Conservation (phyloP, 1,140 invertebrate genomes). For the Bombus balteatus region DNA sequence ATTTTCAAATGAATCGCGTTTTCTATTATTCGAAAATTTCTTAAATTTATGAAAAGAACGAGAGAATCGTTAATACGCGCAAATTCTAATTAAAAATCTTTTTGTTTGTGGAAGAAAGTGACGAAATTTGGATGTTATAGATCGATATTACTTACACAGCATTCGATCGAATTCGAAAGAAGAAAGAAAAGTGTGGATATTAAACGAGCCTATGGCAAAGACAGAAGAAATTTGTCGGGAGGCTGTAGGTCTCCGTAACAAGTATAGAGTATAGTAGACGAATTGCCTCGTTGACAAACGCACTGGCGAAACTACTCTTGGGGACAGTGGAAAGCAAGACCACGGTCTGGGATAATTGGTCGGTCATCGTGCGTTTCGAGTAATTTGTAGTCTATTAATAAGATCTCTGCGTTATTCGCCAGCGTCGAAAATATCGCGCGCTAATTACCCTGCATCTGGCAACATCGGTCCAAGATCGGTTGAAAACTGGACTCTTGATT, state of each 20-base stretch:
- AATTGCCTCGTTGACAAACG: constrained; percentile 29
- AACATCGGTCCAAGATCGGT: constrained; percentile 1
- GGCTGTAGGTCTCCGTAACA: background rate
- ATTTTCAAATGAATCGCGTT: too few relatives aligned
- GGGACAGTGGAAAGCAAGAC: constrained; percentile 19
- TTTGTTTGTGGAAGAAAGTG: too few relatives aligned
- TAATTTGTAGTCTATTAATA: constrained; percentile 72
- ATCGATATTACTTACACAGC: too few relatives aligned
- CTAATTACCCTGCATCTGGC: constrained; percentile 66
- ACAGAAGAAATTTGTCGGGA: constrained; percentile 29
- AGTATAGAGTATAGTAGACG: background rate
- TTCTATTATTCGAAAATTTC: too few relatives aligned
- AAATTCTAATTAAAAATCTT: too few relatives aligned
- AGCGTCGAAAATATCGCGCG: constrained; percentile 27
- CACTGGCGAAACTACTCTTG: constrained; percentile 22
- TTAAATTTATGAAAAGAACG: too few relatives aligned
- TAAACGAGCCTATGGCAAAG: background rate
- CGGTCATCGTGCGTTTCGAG: constrained; percentile 59
- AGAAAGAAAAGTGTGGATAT: background rate
- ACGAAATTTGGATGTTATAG: too few relatives aligned
- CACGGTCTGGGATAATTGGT: constrained; percentile 56
- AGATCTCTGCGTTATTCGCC: constrained; percentile 52
- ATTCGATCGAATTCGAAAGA: background rate
- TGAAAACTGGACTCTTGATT: background rate
- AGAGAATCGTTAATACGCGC: too few relatives aligned